Conservation (phyloP, 2,113 vertebrate genomes). For the Phainopepla nitens region DNA sequence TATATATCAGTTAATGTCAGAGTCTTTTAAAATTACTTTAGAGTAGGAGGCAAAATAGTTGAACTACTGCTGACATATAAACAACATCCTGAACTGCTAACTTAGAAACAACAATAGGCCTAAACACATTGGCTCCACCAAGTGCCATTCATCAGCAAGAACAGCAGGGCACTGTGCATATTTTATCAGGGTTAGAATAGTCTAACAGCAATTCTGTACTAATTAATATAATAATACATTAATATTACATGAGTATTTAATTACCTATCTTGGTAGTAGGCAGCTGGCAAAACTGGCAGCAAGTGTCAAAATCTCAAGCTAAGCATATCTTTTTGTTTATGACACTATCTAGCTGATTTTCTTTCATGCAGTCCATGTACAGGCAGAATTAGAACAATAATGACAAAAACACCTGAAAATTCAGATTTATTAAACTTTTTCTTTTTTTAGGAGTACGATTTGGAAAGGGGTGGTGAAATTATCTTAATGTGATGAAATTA, state of each 20-base stretch:
- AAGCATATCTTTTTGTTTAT: not conserved
- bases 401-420: not conserved
- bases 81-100: too few relatives aligned
- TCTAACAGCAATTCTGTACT: not conserved
- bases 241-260: not conserved
- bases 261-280: not conserved
- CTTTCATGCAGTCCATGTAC: not conserved
- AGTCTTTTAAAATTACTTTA: not conserved
- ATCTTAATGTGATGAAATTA: not conserved
- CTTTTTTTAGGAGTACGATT: not conserved
- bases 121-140: not conserved
- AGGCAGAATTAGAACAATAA: not conserved
- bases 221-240: not conserved
- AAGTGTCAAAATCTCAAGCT: not conserved
- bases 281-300: slow-evolving; percentile 12
- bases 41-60: not conserved
- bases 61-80: not conserved
- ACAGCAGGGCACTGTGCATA: not conserved
- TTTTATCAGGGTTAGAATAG: not conserved
- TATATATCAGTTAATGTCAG: not conserved
- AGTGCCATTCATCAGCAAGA: not conserved
- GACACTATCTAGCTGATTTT: not conserved
- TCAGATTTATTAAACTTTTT: not conserved
- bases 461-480: not conserved
- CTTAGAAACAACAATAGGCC: not conserved